Evolutionary conservation across 2,797 vertebrate genomes (phyloP).

Genomic region (Antennarius maculatus): DNA sequence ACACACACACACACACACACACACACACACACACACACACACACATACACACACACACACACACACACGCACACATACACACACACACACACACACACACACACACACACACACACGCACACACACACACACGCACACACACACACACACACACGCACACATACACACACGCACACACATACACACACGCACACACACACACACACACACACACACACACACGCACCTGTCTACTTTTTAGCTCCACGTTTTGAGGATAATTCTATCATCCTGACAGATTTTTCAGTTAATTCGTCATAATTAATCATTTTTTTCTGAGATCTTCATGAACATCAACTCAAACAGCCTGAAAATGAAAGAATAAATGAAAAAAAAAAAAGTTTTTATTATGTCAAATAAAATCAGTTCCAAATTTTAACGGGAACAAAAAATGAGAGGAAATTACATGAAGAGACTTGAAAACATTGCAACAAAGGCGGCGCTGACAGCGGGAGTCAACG

Average conservation of each 20-base stretch:
- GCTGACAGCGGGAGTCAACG: conserved; percentile 17
- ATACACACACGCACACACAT: conserved; percentile 50
- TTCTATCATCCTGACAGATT: conserved; percentile 48
- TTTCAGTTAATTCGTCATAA: conserved; percentile 29
- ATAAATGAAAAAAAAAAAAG: background rate
- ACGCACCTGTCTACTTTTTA: conserved; percentile 21
- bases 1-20: conserved; percentile 11
- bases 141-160: too few species aligned
- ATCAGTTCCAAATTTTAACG: conserved; percentile 26
- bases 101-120: conserved; percentile 8
- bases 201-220: conserved; percentile 13
- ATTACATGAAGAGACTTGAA: conserved; percentile 29
- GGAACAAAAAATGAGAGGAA: background rate
- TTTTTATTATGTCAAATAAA: conserved; percentile 34
- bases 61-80: too few species aligned
- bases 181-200: too few species aligned
- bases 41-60: conserved; percentile 51
- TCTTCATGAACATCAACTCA: conserved; percentile 30
- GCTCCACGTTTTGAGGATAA: conserved; percentile 33
- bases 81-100: conserved; percentile 11
- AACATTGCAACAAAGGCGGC: conserved; percentile 31
- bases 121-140: too few species aligned
- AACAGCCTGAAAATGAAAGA: conserved; percentile 10
- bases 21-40: too few species aligned
- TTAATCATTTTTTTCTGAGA: conserved; percentile 21